Percentiles rank a stretch among this genome's conserved stretches.
Conservation (phyloP, 2,888 invertebrate species). For the Cyclophora punctaria region DNA sequence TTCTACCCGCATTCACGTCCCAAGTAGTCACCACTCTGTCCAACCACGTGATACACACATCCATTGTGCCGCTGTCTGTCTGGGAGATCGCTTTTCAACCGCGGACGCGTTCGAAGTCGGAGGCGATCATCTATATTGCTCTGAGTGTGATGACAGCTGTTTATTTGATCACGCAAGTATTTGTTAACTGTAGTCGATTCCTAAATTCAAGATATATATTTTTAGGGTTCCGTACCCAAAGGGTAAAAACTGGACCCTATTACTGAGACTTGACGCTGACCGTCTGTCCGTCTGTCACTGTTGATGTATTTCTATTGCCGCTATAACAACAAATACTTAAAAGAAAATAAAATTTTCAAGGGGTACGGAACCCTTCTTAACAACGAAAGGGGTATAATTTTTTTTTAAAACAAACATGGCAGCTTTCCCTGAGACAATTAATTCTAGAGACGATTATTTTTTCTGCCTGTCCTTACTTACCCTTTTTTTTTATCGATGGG, state of each 20-base stretch:
- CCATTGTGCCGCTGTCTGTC: slow-evolving; percentile 21
- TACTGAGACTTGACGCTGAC: neutral
- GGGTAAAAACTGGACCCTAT: neutral
- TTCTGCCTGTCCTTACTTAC: neutral
- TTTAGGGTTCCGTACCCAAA: neutral
- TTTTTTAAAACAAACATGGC: no score
- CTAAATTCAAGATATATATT: no score
- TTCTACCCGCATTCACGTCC: slow-evolving; percentile 27
- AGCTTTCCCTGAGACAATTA: no score
- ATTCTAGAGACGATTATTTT: neutral
- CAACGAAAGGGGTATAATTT: no score
- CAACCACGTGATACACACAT: slow-evolving; percentile 31
- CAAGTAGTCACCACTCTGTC: slow-evolving; percentile 16
- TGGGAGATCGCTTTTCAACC: slow-evolving; percentile 26
- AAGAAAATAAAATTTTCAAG: no score
- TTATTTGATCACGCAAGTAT: slow-evolving; percentile 2
- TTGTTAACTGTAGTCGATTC: neutral
- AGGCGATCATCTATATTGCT: slow-evolving; percentile 1
- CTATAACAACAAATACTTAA: no score
- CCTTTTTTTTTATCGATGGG: no score
- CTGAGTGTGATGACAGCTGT: neutral
- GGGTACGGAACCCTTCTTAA: no score
- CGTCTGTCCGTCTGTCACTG: neutral
- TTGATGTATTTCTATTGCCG: no score
- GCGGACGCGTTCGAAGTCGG: neutral